These are phyloP conservation scores for Andrena minutula DNA, from an alignment of 2,888 invertebrate species.

Conservation along the genomic window DNA sequence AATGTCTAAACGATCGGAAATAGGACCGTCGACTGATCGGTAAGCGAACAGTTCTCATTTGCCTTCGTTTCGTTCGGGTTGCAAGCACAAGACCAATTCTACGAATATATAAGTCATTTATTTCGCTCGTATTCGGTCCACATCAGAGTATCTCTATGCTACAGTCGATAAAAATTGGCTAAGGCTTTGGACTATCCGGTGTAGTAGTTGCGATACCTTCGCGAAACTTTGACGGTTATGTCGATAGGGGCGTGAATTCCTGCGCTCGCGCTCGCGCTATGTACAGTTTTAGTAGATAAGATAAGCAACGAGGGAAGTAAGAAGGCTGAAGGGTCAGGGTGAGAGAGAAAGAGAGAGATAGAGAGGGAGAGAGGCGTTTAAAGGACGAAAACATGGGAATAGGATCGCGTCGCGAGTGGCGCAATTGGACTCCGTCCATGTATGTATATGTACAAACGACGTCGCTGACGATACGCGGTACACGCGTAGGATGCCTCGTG, in stretches of 20 bases:
- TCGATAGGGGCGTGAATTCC: neutral
- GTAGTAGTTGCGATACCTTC: constrained; percentile 57
- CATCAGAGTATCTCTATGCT: constrained; percentile 55
- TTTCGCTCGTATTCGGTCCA: constrained; percentile 53
- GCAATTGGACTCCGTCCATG: constrained; percentile 4
- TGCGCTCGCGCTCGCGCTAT: constrained; percentile 25
- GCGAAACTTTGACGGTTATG: constrained; percentile 41
- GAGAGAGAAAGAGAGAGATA: neutral
- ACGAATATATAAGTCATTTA: constrained; percentile 69
- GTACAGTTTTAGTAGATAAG: constrained; percentile 41
- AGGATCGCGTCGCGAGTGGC: neutral
- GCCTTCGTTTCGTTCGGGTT: neutral
- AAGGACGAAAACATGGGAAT: neutral
- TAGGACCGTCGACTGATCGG: too few relatives aligned
- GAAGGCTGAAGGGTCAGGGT: neutral
- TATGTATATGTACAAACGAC: constrained; percentile 15
- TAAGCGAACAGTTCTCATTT: neutral
- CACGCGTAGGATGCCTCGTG: neutral
- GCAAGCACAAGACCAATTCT: neutral
- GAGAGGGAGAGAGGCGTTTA: neutral
- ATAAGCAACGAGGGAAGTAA: neutral
- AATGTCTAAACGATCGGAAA: too few relatives aligned
- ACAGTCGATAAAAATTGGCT: constrained; percentile 65
- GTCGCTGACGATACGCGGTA: neutral
- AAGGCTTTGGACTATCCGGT: constrained; percentile 70